Conservation (phyloP, 2,888 invertebrate genomes). For the Chalcosyrphus nemorum region DNA sequence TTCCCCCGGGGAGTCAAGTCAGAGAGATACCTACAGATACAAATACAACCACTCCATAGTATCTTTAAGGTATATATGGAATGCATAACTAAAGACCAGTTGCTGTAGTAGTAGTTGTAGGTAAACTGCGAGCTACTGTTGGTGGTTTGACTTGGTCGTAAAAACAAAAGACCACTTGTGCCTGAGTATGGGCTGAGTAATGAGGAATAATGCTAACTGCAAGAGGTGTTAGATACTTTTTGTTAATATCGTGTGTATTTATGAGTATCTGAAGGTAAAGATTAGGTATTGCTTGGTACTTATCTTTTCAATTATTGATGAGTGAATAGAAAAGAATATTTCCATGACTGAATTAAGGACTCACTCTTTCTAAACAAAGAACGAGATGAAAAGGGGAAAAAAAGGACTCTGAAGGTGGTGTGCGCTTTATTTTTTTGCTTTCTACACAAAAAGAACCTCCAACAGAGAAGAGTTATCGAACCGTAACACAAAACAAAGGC, state of each 20-base stretch:
- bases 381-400: neutral
- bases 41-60: neutral
- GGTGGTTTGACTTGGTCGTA: conserved; percentile 2
- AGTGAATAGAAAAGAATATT: neutral
- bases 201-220: conserved; percentile 10
- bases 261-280: neutral
- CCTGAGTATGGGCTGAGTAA: conserved; percentile 23
- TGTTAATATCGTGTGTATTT: too few species aligned
- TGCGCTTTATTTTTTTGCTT: neutral
- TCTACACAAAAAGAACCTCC: conserved; percentile 2
- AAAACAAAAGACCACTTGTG: conserved; percentile 61
- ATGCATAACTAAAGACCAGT: neutral
- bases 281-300: conserved; percentile 18
- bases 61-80: neutral
- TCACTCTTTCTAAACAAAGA: conserved; percentile 15
- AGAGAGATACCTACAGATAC: too few species aligned
- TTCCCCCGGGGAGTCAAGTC: neutral
- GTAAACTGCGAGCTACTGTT: conserved; percentile 13
- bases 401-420: conserved; percentile 9
- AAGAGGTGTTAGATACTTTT: neutral
- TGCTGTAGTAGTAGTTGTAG: neutral
- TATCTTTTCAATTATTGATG: conserved; percentile 15
- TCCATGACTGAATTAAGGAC: conserved; percentile 26
- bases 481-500: neutral
- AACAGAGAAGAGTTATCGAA: conserved; percentile 33